Evolutionary conservation across 2,797 vertebrate species (phyloP), one percentile per base, ranked within the genome.

Genomic region (Heterohyrax brucei): DNA sequence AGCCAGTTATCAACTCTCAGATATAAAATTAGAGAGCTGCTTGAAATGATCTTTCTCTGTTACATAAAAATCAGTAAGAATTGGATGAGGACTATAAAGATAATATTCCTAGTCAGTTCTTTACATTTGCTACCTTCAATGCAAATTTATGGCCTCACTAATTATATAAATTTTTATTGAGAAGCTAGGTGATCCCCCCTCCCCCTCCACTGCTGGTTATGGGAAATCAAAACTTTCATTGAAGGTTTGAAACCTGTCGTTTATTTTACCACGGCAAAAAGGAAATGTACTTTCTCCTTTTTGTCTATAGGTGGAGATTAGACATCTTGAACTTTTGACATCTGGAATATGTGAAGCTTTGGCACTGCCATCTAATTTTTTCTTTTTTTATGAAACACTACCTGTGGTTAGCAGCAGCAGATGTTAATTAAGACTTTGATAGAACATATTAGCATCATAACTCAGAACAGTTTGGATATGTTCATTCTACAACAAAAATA

Each of bases 351-450:
- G 48, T 89, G 56, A 95, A 96, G 95, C 97, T 93, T 98, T 96
- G 91, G 96, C 93, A 96, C 53, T 80, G 80, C 96, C 85, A 95
- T 97, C 89, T 95, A 94, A 98, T 96, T 97, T 98, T n/a, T 61
- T 21, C 39, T 19, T 39, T 39, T 94, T 97, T 94, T 95, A 97
- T 87, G 85, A 97, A 95, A 66, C 59, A 83, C 96, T 90, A 86
- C 97, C 93, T 97, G 93, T 97, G 88, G 97, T 98, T 98, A 98
- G 94, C 28, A 94, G 92, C 14, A 26, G 93, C 95, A 97, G 98
- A 98, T 98, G 96, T 97, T 98, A 98, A 98, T 98, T 98, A 98
- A 97, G 88, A 96, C 95, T 98, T 98, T 98, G 97, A 97, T 98
- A 97, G 95, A 94, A 92, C 39, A 91, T 98, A 98, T 98, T 98